Base-by-base conservation (phyloP, 1,140 invertebrate species). In the Holotrichia oblita region DNA sequence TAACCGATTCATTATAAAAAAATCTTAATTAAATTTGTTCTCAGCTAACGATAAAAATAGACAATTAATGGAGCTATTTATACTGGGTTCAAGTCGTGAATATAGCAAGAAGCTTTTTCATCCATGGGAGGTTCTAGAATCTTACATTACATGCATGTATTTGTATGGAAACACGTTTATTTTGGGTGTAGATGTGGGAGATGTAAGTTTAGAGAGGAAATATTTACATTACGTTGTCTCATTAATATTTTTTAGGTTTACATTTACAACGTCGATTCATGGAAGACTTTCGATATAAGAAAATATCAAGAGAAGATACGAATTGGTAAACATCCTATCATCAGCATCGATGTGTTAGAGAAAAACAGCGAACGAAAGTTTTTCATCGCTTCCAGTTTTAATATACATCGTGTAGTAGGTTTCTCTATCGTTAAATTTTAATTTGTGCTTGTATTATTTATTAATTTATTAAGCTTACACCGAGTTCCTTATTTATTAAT, bases 151-250 rank as follows among this genome's bases (percentile, higher is more conserved):
- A 3, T 86, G 84, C 76, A 85, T 85, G 78, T 87, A 80, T 81
- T 73, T 86, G 6, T 86, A 86, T 83, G 86, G 85, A 22, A 85
- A 85, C 73, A 85, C 83, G 34, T 77, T 87, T 42, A 77, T 85
- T 44, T 73, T 87, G 48, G 84, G 84, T 9, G 81, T 83, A 55
- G 82, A 82, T 76, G 81, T 74, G 72, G 86, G 86, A 73, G 80
- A 77, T 77, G 85, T 85, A 83, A 82, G 83, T 83, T 75, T 14
- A 69, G 22, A 55, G 6, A 6, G n/a, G 2, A 17, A 17, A 14
- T 14, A 6, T 55, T 55, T 17, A 7, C 17, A 6, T 17, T 42
- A 3, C 7, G 48, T 48, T 22, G 4, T 17, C 22, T 61, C 40
- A 77, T 78, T 48, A 79, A 80, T 44, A 9, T 44, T 12, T 20